Conservation (phyloP, 2,797 vertebrate genomes). For the Philypnodon macrostomus region DNA sequence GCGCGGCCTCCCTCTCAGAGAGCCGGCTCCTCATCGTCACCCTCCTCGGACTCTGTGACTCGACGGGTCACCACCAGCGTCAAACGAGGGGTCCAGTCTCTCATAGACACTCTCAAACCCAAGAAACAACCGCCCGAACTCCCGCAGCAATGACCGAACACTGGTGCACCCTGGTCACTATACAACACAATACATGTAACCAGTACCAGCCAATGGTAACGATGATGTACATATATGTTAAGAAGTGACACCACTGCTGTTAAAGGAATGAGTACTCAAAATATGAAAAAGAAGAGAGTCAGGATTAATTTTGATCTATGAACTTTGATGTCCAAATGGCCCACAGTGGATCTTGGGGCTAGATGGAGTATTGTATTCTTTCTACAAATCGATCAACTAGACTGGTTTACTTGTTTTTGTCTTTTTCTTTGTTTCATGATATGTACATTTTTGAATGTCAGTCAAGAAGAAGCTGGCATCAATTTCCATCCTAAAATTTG, state of each 20-base stretch:
- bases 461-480: constrained; percentile 19
- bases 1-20: constrained; percentile 90
- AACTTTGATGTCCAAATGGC: constrained; percentile 18
- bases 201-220: constrained; percentile 59
- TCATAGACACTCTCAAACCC: constrained; percentile 99
- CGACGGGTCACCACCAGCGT: constrained; percentile 95
- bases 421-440: constrained; percentile 23
- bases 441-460: constrained; percentile 30
- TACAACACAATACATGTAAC: constrained; percentile 51
- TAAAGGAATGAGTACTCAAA: constrained; percentile 14
- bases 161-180: constrained; percentile 48
- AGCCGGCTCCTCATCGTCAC: constrained; percentile 81
- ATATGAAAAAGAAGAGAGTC: constrained; percentile 17
- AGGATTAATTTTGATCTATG: constrained; percentile 49
- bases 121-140: constrained; percentile 89
- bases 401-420: constrained; percentile 25
- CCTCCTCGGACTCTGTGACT: constrained; percentile 87
- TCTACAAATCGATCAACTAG: constrained; percentile 19
- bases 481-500: constrained; percentile 21
- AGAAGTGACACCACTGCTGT: constrained; percentile 51
- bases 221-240: constrained; percentile 71
- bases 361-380: constrained; percentile 29
- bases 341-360: constrained; percentile 26
- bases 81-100: constrained; percentile 92
- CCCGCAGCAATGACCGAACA: constrained; percentile 77